These are phyloP conservation scores for Aphidius ervi DNA, from an alignment of 1,140 invertebrate genomes.

Conservation along the genomic window DNA sequence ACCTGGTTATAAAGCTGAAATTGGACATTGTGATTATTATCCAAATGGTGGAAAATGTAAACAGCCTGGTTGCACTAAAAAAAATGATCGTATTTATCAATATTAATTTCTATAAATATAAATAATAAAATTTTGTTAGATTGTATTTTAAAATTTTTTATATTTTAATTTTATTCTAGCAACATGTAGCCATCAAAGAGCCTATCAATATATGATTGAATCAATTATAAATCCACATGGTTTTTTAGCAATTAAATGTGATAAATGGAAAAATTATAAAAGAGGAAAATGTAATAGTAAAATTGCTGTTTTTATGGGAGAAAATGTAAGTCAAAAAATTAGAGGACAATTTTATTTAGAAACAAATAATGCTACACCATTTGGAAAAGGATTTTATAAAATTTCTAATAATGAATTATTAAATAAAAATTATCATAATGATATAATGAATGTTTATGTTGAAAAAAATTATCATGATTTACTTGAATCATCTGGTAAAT, in stretches of 20 bases:
- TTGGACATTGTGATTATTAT: slow-evolving; percentile 75
- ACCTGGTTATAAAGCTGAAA: slow-evolving; percentile 50
- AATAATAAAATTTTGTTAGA: neutral
- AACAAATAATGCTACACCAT: slow-evolving; percentile 37
- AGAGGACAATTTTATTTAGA: slow-evolving; percentile 38
- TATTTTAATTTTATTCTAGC: slow-evolving; percentile 28
- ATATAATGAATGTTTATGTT: no score
- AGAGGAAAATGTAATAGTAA: slow-evolving; percentile 52
- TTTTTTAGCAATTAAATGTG: slow-evolving; percentile 54
- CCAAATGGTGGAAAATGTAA: slow-evolving; percentile 65
- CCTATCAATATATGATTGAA: slow-evolving; percentile 51
- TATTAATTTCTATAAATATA: slow-evolving; percentile 6
- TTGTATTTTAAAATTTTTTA: neutral
- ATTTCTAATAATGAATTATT: no score
- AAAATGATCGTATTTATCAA: slow-evolving; percentile 35
- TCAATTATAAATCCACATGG: slow-evolving; percentile 47
- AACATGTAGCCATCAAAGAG: slow-evolving; percentile 49
- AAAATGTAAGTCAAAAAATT: slow-evolving; percentile 24
- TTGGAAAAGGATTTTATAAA: slow-evolving; percentile 24
- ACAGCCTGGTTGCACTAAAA: slow-evolving; percentile 59
- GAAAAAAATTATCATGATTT: no score
- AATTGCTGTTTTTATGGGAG: slow-evolving; percentile 55
- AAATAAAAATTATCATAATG: no score
- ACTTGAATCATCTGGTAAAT: no score
- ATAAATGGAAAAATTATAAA: slow-evolving; percentile 55